Conservation (phyloP, 2,113 vertebrate genomes). For the Piaya cayana region DNA sequence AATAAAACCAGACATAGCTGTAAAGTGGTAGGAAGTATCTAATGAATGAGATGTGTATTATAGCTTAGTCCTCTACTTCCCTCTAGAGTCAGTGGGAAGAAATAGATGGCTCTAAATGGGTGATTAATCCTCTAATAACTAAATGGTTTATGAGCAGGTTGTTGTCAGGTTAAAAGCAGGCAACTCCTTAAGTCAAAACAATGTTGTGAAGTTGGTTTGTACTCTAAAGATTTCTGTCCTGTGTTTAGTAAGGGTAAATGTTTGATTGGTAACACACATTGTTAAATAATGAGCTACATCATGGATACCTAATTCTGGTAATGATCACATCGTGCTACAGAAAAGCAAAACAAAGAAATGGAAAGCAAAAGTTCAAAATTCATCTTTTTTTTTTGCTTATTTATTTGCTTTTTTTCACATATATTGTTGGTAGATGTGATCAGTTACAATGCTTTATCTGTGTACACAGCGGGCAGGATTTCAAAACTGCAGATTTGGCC, state of each 20-base stretch:
- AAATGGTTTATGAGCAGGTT: background rate
- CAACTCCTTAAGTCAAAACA: background rate
- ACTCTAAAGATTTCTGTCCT: background rate
- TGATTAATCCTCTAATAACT: background rate
- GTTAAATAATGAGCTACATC: background rate
- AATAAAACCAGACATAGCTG: accelerated
- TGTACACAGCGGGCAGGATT: no score
- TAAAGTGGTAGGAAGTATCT: accelerated
- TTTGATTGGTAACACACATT: background rate
- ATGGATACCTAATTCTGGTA: background rate
- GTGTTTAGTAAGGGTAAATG: background rate
- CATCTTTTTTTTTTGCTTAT: background rate
- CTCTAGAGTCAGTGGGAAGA: constrained; percentile 38
- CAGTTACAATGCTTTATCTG: background rate
- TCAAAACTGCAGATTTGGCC: background rate
- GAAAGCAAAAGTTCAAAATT: background rate
- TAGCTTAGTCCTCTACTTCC: constrained; percentile 29
- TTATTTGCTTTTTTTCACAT: background rate
- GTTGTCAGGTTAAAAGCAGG: background rate
- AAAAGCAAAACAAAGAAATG: background rate
- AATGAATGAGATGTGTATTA: background rate
- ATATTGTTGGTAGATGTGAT: background rate
- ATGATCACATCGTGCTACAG: background rate
- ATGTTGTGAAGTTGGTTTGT: accelerated
- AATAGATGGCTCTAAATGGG: background rate